Percentiles rank a stretch among this genome's conserved stretches.
Conservation (phyloP, 1,140 invertebrate species). For the Ericerus pela region DNA sequence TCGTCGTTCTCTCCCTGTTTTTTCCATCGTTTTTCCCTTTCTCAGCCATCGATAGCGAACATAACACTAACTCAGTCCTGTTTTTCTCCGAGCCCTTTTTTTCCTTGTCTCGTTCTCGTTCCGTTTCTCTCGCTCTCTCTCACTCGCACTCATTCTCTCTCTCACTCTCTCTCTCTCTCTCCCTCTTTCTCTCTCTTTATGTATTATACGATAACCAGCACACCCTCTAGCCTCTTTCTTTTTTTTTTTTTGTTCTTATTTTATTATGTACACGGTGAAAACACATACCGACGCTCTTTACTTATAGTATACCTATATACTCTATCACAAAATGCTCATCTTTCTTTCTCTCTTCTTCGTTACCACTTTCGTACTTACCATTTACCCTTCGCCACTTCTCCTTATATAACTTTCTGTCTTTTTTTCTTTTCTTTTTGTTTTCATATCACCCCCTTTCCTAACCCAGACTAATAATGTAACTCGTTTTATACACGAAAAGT, state of each 20-base stretch:
- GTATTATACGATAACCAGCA: neutral
- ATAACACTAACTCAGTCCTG: conserved; percentile 12
- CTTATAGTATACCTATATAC: neutral
- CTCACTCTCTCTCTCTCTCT: neutral
- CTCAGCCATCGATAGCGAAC: conserved; percentile 9
- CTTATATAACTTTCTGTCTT: no score
- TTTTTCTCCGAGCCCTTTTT: no score
- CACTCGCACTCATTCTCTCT: neutral
- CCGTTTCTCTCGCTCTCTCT: neutral
- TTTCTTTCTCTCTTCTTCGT: neutral
- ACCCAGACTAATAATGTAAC: neutral
- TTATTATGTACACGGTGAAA: conserved; percentile 12
- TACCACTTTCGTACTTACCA: neutral
- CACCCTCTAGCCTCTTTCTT: neutral
- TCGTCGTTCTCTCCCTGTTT: no score
- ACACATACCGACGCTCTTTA: conserved; percentile 5
- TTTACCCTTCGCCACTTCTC: no score
- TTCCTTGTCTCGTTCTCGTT: neutral
- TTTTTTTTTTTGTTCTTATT: neutral
- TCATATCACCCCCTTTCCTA: neutral
- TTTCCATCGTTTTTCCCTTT: neutral
- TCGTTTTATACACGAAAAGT: conserved; percentile 2
- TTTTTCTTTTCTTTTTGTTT: no score
- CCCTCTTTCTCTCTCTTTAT: neutral
- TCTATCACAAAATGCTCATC: no score